A percentile compares a stretch with the other conserved stretches of the same genome.
Evolutionary conservation across 2,797 vertebrate species (phyloP).

Genomic region (Hafferia zeledoni): DNA sequence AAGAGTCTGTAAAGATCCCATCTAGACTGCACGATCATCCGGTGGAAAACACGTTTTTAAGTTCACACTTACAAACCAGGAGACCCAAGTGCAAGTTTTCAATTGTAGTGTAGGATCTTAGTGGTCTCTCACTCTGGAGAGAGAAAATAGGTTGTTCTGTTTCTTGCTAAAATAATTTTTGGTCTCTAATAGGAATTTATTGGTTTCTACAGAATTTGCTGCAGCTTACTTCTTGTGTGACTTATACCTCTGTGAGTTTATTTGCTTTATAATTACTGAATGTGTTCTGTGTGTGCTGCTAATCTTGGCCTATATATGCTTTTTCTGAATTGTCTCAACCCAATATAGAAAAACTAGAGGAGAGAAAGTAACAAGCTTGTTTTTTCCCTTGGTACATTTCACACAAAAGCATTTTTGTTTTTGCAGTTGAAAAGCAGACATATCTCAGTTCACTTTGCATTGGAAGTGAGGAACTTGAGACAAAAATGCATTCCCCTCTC

Average conservation of each 20-base stretch:
- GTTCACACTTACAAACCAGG: neutral
- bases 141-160: neutral
- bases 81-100: neutral
- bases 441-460: neutral
- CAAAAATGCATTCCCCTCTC: neutral
- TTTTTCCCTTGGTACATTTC: neutral
- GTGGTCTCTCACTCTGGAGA: neutral
- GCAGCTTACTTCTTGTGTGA: neutral
- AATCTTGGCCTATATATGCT: neutral
- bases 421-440: neutral
- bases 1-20: neutral
- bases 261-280: neutral
- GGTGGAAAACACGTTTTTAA: neutral
- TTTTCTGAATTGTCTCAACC: neutral
- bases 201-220: neutral
- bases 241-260: neutral
- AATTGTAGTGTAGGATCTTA: neutral
- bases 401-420: neutral
- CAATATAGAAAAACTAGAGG: neutral
- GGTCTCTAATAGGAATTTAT: neutral
- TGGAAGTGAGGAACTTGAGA: neutral
- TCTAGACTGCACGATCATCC: neutral
- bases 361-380: neutral
- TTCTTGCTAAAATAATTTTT: neutral
- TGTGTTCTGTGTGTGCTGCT: neutral